A percentile compares a stretch with the other conserved stretches of the same genome.
phyloP scores from a whole-genome alignment of 2,113 vertebrate genomes.

The Bufo gargarizans region DNA sequence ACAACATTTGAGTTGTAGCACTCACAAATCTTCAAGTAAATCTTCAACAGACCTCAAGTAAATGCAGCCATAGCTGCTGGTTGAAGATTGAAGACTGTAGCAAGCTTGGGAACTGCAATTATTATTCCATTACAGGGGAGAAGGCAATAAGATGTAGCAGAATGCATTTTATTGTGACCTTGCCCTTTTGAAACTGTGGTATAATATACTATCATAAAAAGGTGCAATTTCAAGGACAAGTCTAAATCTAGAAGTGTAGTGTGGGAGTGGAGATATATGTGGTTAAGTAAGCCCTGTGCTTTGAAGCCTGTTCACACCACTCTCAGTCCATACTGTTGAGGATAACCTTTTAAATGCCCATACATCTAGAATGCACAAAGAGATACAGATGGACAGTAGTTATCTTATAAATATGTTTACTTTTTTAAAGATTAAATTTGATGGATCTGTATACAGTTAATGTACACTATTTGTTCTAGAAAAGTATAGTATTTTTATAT shows the following conservation, averaged over 20 bases:
- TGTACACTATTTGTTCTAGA: too few relatives aligned
- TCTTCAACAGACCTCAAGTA: conserved; percentile 67
- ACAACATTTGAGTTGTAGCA: background rate
- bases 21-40: conserved; percentile 56
- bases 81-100: conserved; percentile 62
- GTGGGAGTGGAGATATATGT: background rate
- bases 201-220: conserved; percentile 23
- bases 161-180: conserved; percentile 55
- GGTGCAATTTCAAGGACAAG: conserved; percentile 36
- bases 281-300: background rate
- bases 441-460: too few relatives aligned
- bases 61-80: conserved; percentile 64
- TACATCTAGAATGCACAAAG: background rate
- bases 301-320: background rate
- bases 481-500: too few relatives aligned
- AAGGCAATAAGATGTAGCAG: conserved; percentile 47
- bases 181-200: conserved; percentile 49
- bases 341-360: background rate
- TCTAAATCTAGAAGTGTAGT: conserved; percentile 3
- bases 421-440: too few relatives aligned
- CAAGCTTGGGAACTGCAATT: conserved; percentile 49
- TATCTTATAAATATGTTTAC: too few relatives aligned
- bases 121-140: conserved; percentile 59
- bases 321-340: background rate
- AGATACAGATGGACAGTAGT: background rate